Conservation (phyloP, 2,797 vertebrate genomes). For the Eulemur albifrons region DNA sequence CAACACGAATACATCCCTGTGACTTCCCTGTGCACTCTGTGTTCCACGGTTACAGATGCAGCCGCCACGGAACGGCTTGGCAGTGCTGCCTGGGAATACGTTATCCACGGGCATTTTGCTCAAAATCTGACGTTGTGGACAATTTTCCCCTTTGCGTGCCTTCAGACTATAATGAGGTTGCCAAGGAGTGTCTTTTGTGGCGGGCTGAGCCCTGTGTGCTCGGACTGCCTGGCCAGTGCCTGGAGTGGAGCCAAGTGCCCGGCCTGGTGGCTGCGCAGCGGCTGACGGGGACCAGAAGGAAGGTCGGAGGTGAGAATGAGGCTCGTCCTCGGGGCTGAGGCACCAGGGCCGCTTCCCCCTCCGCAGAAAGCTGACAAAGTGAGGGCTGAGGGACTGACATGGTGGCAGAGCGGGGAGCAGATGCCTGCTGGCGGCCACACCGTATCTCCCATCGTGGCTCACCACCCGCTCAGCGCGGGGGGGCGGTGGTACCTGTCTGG, state of each 20-base stretch:
- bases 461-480: slow-evolving; percentile 88
- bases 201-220: not conserved
- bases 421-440: slow-evolving; percentile 88
- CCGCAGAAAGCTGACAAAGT: slow-evolving; percentile 86
- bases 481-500: slow-evolving; percentile 88
- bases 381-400: slow-evolving; percentile 86
- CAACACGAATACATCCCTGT: slow-evolving; percentile 88
- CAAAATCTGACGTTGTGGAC: slow-evolving; percentile 85
- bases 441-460: slow-evolving; percentile 90
- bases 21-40: slow-evolving; percentile 87
- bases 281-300: not conserved
- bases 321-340: slow-evolving; percentile 85
- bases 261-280: slow-evolving; percentile 35
- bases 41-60: slow-evolving; percentile 88
- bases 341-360: slow-evolving; percentile 88
- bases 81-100: slow-evolving; percentile 85
- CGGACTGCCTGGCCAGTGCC: slow-evolving; percentile 34
- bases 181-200: slow-evolving; percentile 15
- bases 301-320: slow-evolving; percentile 83
- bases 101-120: slow-evolving; percentile 89
- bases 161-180: slow-evolving; percentile 66
- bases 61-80: slow-evolving; percentile 83
- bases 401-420: slow-evolving; percentile 87
- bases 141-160: slow-evolving; percentile 82
- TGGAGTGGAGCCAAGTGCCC: slow-evolving; percentile 37